Evolutionary conservation across 2,113 vertebrate species (phyloP), one percentile per base, ranked within the genome.

Genomic region (Amphilophus citrinellus): DNA sequence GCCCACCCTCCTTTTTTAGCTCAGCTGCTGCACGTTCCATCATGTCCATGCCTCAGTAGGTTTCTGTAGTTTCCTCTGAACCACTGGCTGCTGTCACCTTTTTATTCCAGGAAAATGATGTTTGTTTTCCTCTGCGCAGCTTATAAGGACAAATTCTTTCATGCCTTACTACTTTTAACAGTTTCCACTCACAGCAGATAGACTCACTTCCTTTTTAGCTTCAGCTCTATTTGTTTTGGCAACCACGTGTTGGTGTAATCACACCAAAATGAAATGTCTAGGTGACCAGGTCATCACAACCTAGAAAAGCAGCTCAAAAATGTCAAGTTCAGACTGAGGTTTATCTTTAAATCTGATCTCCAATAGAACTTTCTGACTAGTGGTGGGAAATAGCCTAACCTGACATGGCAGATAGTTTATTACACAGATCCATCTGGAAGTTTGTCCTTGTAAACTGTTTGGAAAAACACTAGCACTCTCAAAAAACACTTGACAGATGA

Each of bases 1-100:
- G 58, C 92, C 90, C 80, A 79, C 78, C 18, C 32, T 71, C 80
- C 80, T 77, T 77, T 92, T 94, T 92, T 91, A 91, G 88, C 85
- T 57, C 61, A 17, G 32, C 53, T 57, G 1, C 22, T 58, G 37
- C 81, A n/a, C 77, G 79, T 60, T 82, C 18, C 77, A 30, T 84
- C 86, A 78, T 30, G 63, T 27, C n/a, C 68, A 5, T 18, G 30
- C 42, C 50, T 24, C 24, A 3, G 7, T 10, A 3, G 30, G 44
- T 27, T 47, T 22, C 4, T 30, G 35, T 32, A 11, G 2, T 65
- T 57, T n/a, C 24, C 39, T 10, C 37, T 37, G 61, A 84, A 32
- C 42, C 62, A 1, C 42, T 53, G 58, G 7, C 60, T 65, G 63
- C 15, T 81, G n/a, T 80, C 10, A 14, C 53, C 13, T 62, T 15